Evolutionary conservation across 1,140 invertebrate species (phyloP), one percentile per base, ranked within the genome.

Genomic region (Acarapis woodi): DNA sequence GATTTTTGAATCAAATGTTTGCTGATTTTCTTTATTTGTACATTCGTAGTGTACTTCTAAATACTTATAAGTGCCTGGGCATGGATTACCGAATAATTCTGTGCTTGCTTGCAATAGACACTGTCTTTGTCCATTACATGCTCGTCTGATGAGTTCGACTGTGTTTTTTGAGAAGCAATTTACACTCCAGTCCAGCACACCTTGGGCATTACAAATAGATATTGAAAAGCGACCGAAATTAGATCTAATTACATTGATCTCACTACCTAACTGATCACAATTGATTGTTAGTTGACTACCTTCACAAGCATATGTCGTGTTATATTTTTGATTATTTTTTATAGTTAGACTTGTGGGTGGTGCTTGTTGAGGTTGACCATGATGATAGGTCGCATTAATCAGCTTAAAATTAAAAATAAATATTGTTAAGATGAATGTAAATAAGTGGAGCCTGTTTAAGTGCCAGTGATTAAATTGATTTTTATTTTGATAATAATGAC

Each of bases 171-270:
- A 76, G 72, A 82, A 83, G 56, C 83, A 90, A 56, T 85, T 83
- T 46, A 88, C 77, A 57, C 77, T 83, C 80, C 80, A 87, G 48
- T 85, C 80, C 14, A 76, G 79, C 59, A 83, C 72, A 40, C 82
- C 82, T 52, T 83, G 73, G 51, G 83, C 77, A 57, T 93, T 93
- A 63, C 85, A 93, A 53, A 88, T 80, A 49, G 76, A 80, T 56
- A 90, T 80, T 40, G 78, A 85, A 60, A 85, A 90, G 44, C 85
- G 67, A 32, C 85, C 85, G 54, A 88, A 93, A 63, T 88, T 88
- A 44, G 83, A 82, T 42, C 82, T 67, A 50, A 85, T 77, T 42
- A 93, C 63, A 49, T 82, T 73, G 46, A 93, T 90, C 31, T 82
- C 59, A 49, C 76, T 70, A 3, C 73, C 77, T n/a, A n/a, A n/a